A percentile compares a stretch with the other conserved stretches of the same genome.
Conservation (phyloP, 2,888 invertebrate species). For the Harpalus rufipes region DNA sequence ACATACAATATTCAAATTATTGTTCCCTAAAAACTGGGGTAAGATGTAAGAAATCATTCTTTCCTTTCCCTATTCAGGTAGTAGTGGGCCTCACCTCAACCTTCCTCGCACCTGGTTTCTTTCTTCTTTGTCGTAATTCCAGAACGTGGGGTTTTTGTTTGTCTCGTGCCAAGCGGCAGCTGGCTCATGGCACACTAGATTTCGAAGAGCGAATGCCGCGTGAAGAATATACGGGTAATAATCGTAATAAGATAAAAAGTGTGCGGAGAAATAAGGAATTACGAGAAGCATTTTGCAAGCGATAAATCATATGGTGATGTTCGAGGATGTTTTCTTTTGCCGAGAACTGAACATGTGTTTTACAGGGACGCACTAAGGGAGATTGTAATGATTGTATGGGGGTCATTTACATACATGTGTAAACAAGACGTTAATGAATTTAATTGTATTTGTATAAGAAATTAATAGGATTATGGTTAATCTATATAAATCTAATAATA, state of each 20-base stretch:
- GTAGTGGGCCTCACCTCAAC: neutral
- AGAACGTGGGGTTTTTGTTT: neutral
- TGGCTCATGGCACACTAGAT: conserved; percentile 13
- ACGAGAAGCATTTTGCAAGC: conserved; percentile 46
- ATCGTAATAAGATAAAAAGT: conserved; percentile 49
- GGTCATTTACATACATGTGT: conserved; percentile 23
- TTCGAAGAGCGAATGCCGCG: neutral
- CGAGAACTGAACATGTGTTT: conserved; percentile 38
- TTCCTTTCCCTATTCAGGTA: too few relatives aligned
- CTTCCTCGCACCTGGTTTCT: neutral
- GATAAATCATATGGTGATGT: conserved; percentile 42
- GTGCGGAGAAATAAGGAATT: conserved; percentile 22
- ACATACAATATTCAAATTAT: too few relatives aligned
- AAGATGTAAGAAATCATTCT: too few relatives aligned
- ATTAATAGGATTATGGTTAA: neutral
- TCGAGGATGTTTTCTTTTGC: conserved; percentile 14
- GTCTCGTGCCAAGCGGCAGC: conserved; percentile 29
- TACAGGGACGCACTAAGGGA: neutral
- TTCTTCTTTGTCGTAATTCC: conserved; percentile 5
- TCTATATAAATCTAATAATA: too few relatives aligned
- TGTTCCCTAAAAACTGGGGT: too few relatives aligned
- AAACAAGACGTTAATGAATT: neutral
- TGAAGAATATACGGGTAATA: conserved; percentile 48
- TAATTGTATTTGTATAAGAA: neutral
- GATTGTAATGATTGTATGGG: neutral